Percentiles rank a stretch among this genome's conserved stretches.
Conservation (phyloP, 2,888 invertebrate species). For the Sisyra nigra region DNA sequence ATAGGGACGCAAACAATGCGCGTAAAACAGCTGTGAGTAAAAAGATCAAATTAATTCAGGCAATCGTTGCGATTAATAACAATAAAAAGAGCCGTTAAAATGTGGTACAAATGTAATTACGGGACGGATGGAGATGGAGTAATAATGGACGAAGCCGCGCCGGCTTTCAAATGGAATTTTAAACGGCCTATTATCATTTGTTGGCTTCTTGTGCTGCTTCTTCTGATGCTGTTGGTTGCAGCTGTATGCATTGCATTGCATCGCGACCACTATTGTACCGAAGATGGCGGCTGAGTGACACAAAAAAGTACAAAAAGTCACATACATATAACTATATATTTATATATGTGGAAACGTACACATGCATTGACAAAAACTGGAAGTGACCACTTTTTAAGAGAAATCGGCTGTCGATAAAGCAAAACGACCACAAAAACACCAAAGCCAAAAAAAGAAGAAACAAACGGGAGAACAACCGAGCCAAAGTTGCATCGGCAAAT, state of each 20-base stretch:
- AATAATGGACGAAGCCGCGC: constrained; percentile 10
- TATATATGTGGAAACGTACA: background rate
- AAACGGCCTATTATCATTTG: constrained; percentile 30
- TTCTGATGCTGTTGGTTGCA: background rate
- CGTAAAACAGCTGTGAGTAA: no score
- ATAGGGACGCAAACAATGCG: no score
- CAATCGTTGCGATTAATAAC: constrained; percentile 5
- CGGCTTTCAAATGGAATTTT: constrained; percentile 24
- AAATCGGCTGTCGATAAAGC: no score
- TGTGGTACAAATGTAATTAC: constrained; percentile 5
- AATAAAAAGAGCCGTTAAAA: constrained; percentile 5
- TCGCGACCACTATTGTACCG: background rate
- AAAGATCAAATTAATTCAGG: background rate
- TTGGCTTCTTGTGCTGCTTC: constrained; percentile 12
- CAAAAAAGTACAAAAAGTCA: background rate
- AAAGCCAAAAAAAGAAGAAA: no score
- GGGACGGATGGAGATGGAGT: constrained; percentile 1
- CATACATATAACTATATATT: background rate
- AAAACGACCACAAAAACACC: no score
- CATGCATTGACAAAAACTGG: background rate
- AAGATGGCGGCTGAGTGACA: background rate
- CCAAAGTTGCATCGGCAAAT: no score
- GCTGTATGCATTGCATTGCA: constrained; percentile 1
- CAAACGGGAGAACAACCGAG: no score
- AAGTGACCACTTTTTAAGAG: no score